Base-by-base conservation (phyloP, 2,113 vertebrate genomes). In the Leptobrachium leishanense region DNA sequence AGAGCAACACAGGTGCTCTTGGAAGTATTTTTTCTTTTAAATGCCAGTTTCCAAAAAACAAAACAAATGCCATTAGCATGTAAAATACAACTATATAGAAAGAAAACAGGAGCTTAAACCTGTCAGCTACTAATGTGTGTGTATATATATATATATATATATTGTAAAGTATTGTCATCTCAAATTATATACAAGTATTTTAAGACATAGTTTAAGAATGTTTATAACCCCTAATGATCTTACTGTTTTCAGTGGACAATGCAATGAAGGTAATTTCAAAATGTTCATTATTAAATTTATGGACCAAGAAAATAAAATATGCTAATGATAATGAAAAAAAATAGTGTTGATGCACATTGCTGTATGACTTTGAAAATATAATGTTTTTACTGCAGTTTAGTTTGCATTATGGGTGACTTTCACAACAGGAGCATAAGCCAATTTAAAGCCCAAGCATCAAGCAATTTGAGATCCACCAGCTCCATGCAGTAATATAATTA, bases 401-500 rank as follows among this genome's bases (percentile, higher is more conserved):
- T 88, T 88, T 84, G 83, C 81, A 75, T 87, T 83, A 70, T 82
- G 89, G 88, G 90, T 94, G 92, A 93, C 93, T 93, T 94, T 94
- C 91, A 92, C 91, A 92, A 92, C 88, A 92, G 91, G 88, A 92
- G 90, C 82, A 20, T 84, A 92, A 89, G 86, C 90, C 93, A 92
- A 93, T 94, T 93, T 92, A 93, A 91, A 94, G 93, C 92, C 93
- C 90, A 92, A 88, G 89, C 91, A 93, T 87, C 87, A 90, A 91
- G 92, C 89, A 93, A 94, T 94, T 93, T 94, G 91, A 93, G 91
- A 92, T 90, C 89, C 88, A 93, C 91, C 88, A 90, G 92, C 92
- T 94, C 92, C 91, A 90, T 90, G 90, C 90, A 92, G 93, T 94
- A 92, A 93, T 92, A 93, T 93, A 94, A 94, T 94, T 94, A 93